These are phyloP conservation scores for Aleiodes sp. DNA, from an alignment of 1,140 invertebrate species.

Conservation along the genomic window DNA sequence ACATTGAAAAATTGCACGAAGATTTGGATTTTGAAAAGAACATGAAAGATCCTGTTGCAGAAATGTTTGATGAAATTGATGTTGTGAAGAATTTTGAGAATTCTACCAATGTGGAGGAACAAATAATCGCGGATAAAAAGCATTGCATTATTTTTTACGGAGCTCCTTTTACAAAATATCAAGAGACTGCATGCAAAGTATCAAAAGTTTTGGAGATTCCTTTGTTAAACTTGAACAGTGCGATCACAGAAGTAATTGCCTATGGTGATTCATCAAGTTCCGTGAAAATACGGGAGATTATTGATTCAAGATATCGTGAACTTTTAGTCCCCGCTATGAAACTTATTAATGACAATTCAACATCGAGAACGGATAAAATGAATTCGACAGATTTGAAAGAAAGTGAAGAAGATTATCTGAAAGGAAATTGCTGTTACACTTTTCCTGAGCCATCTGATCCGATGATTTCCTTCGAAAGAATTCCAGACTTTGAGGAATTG, in stretches of 20 bases:
- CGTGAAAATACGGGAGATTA: slow-evolving; percentile 36
- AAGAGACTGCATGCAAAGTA: slow-evolving; percentile 47
- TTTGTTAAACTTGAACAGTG: slow-evolving; percentile 44
- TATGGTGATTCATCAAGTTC: slow-evolving; percentile 31
- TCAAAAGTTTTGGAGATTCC: slow-evolving; percentile 42
- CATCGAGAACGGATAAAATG: not conserved
- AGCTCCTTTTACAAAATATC: slow-evolving; percentile 52
- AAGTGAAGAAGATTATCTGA: not conserved
- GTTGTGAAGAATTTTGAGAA: not conserved
- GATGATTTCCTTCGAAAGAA: slow-evolving; percentile 22
- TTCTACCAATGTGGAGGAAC: not conserved
- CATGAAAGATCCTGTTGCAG: slow-evolving; percentile 48
- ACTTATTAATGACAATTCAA: slow-evolving; percentile 4
- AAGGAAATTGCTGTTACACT: slow-evolving; percentile 17
- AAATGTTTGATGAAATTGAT: slow-evolving; percentile 40
- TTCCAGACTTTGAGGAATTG: slow-evolving; percentile 37
- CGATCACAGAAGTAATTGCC: slow-evolving; percentile 43
- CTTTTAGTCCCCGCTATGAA: not conserved
- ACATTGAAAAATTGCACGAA: slow-evolving; percentile 44
- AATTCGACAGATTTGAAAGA: not conserved
- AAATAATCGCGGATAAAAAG: slow-evolving; percentile 22
- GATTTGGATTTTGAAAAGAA: slow-evolving; percentile 35
- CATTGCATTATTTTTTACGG: slow-evolving; percentile 53
- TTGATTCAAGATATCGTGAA: slow-evolving; percentile 45
- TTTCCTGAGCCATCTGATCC: slow-evolving; percentile 11